Conservation (phyloP, 1,140 invertebrate species). For the Anadara kagoshimensis region DNA sequence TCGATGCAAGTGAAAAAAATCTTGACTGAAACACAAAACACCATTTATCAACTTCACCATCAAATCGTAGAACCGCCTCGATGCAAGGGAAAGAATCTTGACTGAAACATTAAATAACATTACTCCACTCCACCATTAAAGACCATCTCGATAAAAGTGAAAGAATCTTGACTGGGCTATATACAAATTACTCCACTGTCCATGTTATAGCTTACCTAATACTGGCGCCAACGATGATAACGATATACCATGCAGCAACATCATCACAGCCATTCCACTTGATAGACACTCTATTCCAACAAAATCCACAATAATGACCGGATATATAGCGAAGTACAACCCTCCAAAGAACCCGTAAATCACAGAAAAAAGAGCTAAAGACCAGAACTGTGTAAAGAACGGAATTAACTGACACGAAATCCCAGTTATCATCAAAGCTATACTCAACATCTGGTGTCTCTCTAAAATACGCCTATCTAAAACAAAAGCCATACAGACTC, state of each 20-base stretch:
- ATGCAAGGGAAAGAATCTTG: too few species aligned
- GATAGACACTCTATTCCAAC: conserved; percentile 34
- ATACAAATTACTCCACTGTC: too few species aligned
- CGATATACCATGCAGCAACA: conserved; percentile 30
- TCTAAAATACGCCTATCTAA: conserved; percentile 33
- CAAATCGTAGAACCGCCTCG: too few species aligned
- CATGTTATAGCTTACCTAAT: conserved; percentile 24
- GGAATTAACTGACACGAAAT: conserved; percentile 12
- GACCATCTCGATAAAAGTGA: too few species aligned
- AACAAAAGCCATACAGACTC: conserved; percentile 29
- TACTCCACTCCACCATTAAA: too few species aligned
- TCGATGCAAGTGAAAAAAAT: too few species aligned
- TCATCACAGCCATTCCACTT: conserved; percentile 31
- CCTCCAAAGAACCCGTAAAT: conserved; percentile 41
- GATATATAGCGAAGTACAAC: conserved; percentile 27
- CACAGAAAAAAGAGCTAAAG: conserved; percentile 18
- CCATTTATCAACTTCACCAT: too few species aligned
- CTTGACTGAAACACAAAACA: too few species aligned
- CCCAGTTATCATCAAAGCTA: conserved; percentile 20
- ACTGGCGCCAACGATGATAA: conserved; percentile 17
- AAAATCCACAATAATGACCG: conserved; percentile 36
- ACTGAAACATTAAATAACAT: too few species aligned
- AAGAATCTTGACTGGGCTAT: too few species aligned
- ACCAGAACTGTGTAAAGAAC: conserved; percentile 14
- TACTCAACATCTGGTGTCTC: conserved; percentile 29